Evolutionary conservation across 2,797 vertebrate genomes (phyloP).

Genomic region (Pangasius sanitwongsei): DNA sequence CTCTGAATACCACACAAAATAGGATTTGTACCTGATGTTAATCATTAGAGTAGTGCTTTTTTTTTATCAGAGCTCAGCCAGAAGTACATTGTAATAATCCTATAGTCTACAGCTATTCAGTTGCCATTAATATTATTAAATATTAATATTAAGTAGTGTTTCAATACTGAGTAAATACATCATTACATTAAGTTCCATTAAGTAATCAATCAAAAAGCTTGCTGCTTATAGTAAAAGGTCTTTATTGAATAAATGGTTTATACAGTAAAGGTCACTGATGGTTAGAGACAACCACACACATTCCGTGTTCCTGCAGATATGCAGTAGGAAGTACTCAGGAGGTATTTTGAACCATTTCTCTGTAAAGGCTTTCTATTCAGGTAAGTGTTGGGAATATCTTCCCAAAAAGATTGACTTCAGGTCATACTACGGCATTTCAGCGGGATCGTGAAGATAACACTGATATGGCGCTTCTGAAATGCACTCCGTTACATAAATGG

Average conservation of each 20-base stretch:
- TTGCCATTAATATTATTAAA: slow-evolving; percentile 20
- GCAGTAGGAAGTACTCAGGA: not conserved
- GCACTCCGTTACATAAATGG: not conserved
- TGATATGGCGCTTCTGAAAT: not conserved
- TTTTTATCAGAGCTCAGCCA: not conserved
- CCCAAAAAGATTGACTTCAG: not conserved
- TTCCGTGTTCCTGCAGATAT: not conserved
- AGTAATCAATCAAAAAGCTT: slow-evolving; percentile 7
- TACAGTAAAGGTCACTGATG: not conserved
- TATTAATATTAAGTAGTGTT: slow-evolving; percentile 10
- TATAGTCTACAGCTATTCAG: not conserved
- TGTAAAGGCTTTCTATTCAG: not conserved
- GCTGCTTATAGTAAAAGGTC: not conserved
- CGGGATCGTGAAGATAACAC: not conserved
- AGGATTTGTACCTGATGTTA: not conserved
- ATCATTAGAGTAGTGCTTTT: not conserved
- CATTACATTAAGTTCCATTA: slow-evolving; percentile 13
- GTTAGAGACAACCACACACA: not conserved
- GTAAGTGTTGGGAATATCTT: not conserved
- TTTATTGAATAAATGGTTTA: slow-evolving; percentile 17
- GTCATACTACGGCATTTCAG: not conserved
- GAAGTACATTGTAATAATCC: not conserved
- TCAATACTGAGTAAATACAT: slow-evolving; percentile 17
- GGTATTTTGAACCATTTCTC: no score
- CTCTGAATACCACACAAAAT: not conserved